Evolutionary conservation across 2,888 invertebrate species (phyloP), one percentile per base, ranked within the genome.

Genomic region (Tromatobia lineatoria): DNA sequence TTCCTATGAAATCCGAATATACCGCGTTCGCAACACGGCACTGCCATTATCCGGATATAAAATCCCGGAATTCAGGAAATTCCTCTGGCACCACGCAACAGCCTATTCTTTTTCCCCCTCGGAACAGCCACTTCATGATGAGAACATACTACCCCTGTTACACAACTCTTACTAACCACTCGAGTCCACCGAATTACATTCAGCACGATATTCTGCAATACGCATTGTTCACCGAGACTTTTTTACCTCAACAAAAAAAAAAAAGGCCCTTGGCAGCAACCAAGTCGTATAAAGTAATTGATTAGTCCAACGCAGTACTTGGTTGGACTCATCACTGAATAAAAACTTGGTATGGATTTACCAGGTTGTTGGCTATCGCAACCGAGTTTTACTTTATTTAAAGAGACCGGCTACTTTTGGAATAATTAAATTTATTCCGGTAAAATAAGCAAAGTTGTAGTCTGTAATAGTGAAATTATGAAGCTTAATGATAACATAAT

Each of bases 1-100:
- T 82, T 73, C 18, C 59, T 25, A 52, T 29, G 18, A 29, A 29
- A 4, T 29, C 2, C 61, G 66, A 76, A 83, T 83, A 64, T 45
- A 80, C 71, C 34, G 25, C 45, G 47, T 75, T 42, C 50, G 67
- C 75, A 47, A 75, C 78, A 57, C 52, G 71, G 81, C 81, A 74
- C 67, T 70, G 61, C 80, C 77, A 85, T 87, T 86, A 83, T 79
- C 57, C 69, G 61, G 29, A 47, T 54, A 76, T 75, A 77, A 76
- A 67, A 80, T 64, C 76, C 80, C 18, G 76, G 73, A 81, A 78
- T 80, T 82, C 79, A 25, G 50, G 64, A 45, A 80, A 86, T 85
- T 76, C 78, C 86, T 45, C 57, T 77, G 64, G 67, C 54, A 59
- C 77, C 52, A 47, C 38, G 82, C 78, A 81, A 78, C 81, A 74